Percentiles rank a stretch among this genome's conserved stretches.
phyloP scores from a whole-genome alignment of 1,140 invertebrate genomes.

The Drosophila quadrilineata region DNA sequence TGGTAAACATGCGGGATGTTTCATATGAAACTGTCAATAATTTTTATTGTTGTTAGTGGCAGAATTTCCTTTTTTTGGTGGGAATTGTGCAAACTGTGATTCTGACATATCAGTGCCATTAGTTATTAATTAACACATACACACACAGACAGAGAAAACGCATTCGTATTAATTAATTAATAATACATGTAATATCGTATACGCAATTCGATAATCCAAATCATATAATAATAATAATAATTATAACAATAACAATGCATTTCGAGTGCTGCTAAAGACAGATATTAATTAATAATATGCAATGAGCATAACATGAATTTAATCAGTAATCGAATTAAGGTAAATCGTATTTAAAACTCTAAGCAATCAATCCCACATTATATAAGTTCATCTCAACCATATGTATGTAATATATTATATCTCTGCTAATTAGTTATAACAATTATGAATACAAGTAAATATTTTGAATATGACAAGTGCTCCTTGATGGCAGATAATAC shows the following conservation, averaged over 20 bases:
- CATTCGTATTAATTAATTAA: constrained; percentile 51
- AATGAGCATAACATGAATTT: not conserved
- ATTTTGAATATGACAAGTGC: too few relatives aligned
- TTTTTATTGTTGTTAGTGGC: not conserved
- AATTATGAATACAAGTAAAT: too few relatives aligned
- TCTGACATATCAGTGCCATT: constrained; percentile 47
- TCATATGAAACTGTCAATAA: constrained; percentile 18
- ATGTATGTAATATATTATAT: too few relatives aligned
- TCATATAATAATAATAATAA: constrained; percentile 26
- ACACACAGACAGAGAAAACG: too few relatives aligned
- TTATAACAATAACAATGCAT: too few relatives aligned
- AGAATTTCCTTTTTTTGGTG: not conserved
- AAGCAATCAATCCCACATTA: too few relatives aligned
- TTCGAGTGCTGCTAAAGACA: constrained; percentile 23
- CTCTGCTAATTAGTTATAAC: too few relatives aligned
- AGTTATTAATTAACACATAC: constrained; percentile 65
- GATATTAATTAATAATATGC: constrained; percentile 23
- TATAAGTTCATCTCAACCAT: too few relatives aligned
- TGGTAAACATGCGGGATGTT: not conserved
- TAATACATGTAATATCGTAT: constrained; percentile 4
- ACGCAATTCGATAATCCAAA: constrained; percentile 30
- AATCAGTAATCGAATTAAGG: not conserved
- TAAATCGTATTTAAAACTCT: not conserved
- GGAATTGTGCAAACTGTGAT: constrained; percentile 10
- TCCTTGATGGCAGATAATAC: too few relatives aligned